Evolutionary conservation across 2,888 invertebrate genomes (phyloP).

Genomic region (Conistra vaccinii): DNA sequence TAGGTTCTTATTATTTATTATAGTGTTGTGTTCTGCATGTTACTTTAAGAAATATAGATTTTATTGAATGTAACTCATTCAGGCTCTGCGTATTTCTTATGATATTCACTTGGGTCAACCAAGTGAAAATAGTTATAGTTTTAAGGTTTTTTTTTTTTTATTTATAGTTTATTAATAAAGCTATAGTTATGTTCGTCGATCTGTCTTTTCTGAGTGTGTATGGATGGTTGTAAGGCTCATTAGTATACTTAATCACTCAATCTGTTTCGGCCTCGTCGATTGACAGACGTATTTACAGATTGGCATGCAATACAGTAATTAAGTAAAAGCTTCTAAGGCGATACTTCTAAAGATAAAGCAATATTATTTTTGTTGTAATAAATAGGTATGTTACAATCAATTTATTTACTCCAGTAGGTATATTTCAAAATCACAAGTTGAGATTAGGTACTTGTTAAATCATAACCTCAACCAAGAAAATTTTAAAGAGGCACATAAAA

Average conservation of each 20-base stretch:
- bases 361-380: conserved; percentile 4
- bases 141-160: neutral
- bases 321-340: conserved; percentile 51
- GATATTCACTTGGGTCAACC: conserved; percentile 44
- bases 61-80: conserved; percentile 28
- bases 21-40: conserved; percentile 37
- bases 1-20: conserved; percentile 27
- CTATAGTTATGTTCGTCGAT: conserved; percentile 30
- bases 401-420: neutral
- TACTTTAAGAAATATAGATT: conserved; percentile 31
- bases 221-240: conserved; percentile 51
- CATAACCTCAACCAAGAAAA: neutral
- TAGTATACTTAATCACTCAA: conserved; percentile 27
- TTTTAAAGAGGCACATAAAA: neutral
- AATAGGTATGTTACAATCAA: neutral
- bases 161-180: conserved; percentile 3
- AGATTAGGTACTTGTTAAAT: neutral
- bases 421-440: neutral
- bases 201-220: conserved; percentile 6
- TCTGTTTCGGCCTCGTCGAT: conserved; percentile 29
- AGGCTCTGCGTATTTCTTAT: conserved; percentile 56
- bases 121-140: conserved; percentile 35
- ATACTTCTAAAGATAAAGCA: conserved; percentile 20
- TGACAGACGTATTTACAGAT: conserved; percentile 33
- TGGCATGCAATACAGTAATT: conserved; percentile 70